Evolutionary conservation across 2,797 vertebrate species (phyloP), one percentile per base, ranked within the genome.

Genomic region (Acanthopagrus latus): DNA sequence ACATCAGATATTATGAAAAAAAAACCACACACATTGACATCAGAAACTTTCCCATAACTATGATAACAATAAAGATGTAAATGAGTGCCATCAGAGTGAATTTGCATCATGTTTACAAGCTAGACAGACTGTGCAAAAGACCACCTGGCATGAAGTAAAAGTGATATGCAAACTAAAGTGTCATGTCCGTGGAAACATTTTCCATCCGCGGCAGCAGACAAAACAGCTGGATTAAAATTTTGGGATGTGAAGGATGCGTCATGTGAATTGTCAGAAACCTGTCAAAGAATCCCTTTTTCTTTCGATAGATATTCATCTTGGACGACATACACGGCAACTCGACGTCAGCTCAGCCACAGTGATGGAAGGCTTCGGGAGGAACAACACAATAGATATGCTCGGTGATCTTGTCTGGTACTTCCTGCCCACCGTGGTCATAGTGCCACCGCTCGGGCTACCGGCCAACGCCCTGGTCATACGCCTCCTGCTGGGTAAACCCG

Each of bases 401-500:
- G 33, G 8, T 38, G 38, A 38, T 0, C 1, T 69, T 4, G 5
- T 58, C 38, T 78, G 66, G 79, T 72, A 68, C 41, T 27, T 64
- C 38, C 18, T 82, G 16, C 82, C 85, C 51, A 72, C 50, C 1
- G 48, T 57, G 1, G 48, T 58, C 8, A 43, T 9, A 0, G 71
- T 84, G 38, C 74, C 82, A 7, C 64, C 65, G 0, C 48, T 87
- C 6, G 80, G 54, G 1, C 6, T 87, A 0, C 70, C 76, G 1
- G 11, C 50, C 38, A 88, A 82, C 1, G 48, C 27, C 14, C 41
- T 77, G 56, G 67, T 76, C 70, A 48, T 86, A 38, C 38, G 21
- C 25, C 71, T 84, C 21, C 66, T 86, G 13, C 48, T 88, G 78
- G 18, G 51, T 20, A 86, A 88, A 71, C 64, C 71, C 0, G 76